Conservation (phyloP, 2,797 vertebrate species). For the Tangara arthus region DNA sequence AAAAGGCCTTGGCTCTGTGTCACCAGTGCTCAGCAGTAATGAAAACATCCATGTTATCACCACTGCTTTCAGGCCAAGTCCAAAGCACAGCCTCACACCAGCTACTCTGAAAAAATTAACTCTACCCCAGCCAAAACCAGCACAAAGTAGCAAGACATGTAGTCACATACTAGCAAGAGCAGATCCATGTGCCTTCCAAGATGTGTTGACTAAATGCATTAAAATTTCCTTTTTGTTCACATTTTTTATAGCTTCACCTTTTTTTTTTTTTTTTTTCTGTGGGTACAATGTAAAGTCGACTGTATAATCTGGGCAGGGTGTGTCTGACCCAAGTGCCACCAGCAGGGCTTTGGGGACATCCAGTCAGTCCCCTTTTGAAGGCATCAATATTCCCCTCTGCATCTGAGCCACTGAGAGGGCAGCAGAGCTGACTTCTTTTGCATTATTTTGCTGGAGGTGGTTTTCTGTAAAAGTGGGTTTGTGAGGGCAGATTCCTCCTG, state of each 20-base stretch:
- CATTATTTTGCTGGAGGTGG: background rate
- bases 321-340: background rate
- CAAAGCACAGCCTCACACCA: background rate
- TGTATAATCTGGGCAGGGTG: background rate
- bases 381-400: background rate
- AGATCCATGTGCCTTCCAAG: background rate
- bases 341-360: background rate
- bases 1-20: background rate
- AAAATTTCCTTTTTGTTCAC: background rate
- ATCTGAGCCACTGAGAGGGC: background rate
- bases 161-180: background rate
- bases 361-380: background rate
- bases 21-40: background rate
- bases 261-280: background rate
- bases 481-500: background rate
- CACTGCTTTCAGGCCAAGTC: background rate
- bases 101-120: background rate
- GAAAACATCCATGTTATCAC: fast-evolving
- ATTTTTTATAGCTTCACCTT: background rate
- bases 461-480: background rate
- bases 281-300: background rate
- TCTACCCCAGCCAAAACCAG: background rate
- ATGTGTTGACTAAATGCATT: background rate
- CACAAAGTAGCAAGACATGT: background rate
- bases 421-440: background rate